Base-by-base conservation (phyloP, 2,888 invertebrate genomes). In the Eupithecia pulchellata region DNA sequence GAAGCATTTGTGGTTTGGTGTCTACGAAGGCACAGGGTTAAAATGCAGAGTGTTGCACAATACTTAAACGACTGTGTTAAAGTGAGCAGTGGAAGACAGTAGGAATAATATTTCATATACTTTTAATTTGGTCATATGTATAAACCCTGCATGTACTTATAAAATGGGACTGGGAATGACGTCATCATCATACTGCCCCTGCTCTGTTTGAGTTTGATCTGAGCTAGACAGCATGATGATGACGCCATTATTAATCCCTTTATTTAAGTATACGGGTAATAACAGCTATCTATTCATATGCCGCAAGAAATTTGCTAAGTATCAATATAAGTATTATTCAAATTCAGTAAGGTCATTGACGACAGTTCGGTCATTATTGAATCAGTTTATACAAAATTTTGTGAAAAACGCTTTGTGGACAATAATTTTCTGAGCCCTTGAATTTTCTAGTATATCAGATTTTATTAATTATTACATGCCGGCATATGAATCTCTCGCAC, bases 1-100 rank as follows among this genome's bases (percentile, higher is more conserved):
- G 77, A 69, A 74, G 66, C 64, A 80, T 82, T 85, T 87, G 89
- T 87, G 86, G 86, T 87, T 88, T 87, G 87, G 84, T 87, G 85
- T 89, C 86, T 80, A 82, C 34, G 55, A 78, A 71, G 67, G 58
- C 63, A 63, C 52, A 73, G 65, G 57, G 58, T 64, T 36, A 29
- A 61, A 47, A 65, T 55, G 61, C 63, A 64, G 86, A 86, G 85
- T 81, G 29, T 82, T 89, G 90, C 92, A 90, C 91, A 89, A 90
- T 89, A 92, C 91, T 91, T 92, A 91, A 47, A 84, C 83, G 32
- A 66, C 57, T 66, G 72, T 65, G 39, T 58, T 63, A 32, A 11
- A n/a, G 39, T 62, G 36, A 47, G 32, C 42, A 68, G 68, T 32
- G 60, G 42, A 32, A 42, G 64, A 25, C 47, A 36, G 25, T 25